phyloP scores from a whole-genome alignment of 1,140 invertebrate genomes.

The Rhagoletis zephyria region DNA sequence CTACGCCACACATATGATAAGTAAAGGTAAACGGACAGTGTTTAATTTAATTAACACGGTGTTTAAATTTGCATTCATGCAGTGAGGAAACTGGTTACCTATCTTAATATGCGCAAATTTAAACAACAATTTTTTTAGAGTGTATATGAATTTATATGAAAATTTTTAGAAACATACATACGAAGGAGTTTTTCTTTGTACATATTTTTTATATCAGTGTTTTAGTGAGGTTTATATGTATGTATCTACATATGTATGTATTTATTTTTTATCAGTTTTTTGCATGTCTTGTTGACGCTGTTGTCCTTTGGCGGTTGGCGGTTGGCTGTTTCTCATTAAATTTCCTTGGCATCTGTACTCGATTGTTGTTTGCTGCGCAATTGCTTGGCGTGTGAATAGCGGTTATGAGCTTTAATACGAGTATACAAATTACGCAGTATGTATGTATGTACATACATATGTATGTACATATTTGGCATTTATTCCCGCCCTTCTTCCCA shows the following conservation, averaged over 20 bases:
- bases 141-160: not conserved
- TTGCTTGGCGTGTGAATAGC: conserved; percentile 53
- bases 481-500: not conserved
- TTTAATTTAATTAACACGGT: too few species aligned
- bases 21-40: too few species aligned
- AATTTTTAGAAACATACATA: too few species aligned
- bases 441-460: not conserved
- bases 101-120: too few species aligned
- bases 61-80: too few species aligned
- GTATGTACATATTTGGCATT: not conserved
- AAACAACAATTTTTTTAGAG: too few species aligned
- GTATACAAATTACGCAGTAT: not conserved
- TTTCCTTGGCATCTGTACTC: conserved; percentile 58
- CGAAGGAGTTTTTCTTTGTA: not conserved
- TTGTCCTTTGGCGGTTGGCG: not conserved
- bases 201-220: conserved; percentile 4
- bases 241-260: not conserved
- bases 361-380: conserved; percentile 56
- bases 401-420: conserved; percentile 28
- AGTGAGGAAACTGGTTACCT: too few species aligned
- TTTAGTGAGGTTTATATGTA: not conserved
- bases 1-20: too few species aligned
- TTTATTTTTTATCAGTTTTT: not conserved
- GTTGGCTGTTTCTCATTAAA: not conserved
- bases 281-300: not conserved